These are phyloP conservation scores for Coleophora deauratella DNA, from an alignment of 2,888 invertebrate genomes.

Conservation along the genomic window DNA sequence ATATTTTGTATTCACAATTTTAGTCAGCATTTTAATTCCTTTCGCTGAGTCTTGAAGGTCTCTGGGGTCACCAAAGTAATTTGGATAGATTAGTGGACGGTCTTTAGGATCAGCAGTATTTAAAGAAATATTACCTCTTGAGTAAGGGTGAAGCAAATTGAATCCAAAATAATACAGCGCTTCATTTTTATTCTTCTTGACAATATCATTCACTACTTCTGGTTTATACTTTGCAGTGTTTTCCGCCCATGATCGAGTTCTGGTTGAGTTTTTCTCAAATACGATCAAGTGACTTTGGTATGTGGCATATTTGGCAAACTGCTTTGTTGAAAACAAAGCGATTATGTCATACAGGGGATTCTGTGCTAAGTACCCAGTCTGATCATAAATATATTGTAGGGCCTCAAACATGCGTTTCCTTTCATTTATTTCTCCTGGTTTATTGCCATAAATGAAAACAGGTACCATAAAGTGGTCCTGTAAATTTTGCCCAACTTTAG, in stretches of 20 bases:
- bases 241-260: neutral
- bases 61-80: constrained; percentile 67
- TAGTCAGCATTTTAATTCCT: constrained; percentile 19
- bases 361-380: constrained; percentile 48
- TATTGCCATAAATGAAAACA: constrained; percentile 23
- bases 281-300: constrained; percentile 17
- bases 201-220: constrained; percentile 19
- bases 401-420: constrained; percentile 25
- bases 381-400: constrained; percentile 48
- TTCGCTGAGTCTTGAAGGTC: constrained; percentile 41
- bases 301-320: constrained; percentile 28
- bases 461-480: constrained; percentile 51
- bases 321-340: constrained; percentile 67
- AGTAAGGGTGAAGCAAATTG: constrained; percentile 45
- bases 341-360: constrained; percentile 74
- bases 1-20: constrained; percentile 16
- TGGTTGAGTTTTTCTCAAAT: constrained; percentile 27
- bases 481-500: constrained; percentile 49
- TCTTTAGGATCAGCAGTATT: constrained; percentile 64
- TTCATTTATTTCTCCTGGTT: constrained; percentile 24
- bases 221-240: constrained; percentile 35
- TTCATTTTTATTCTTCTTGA: constrained; percentile 16
- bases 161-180: constrained; percentile 30
- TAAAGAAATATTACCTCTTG: constrained; percentile 63
- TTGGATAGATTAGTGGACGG: constrained; percentile 72